A percentile compares a stretch with the other conserved stretches of the same genome.
These are phyloP conservation scores for Oreohelix idahoensis DNA, from an alignment of 1,140 invertebrate genomes.

Conservation along the genomic window DNA sequence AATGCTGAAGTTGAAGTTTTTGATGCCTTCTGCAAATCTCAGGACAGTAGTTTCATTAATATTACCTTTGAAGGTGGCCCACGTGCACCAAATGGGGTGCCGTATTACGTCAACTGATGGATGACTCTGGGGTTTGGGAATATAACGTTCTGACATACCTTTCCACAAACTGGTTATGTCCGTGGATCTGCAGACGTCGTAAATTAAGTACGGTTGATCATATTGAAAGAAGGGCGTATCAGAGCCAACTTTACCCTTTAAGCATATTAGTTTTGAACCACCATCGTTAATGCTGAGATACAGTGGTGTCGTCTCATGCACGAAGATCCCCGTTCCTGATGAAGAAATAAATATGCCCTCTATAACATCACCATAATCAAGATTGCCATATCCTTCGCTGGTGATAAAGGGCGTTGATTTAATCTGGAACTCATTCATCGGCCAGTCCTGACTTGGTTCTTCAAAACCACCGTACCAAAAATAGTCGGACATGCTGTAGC, in stretches of 20 bases:
- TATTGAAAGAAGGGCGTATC: conserved; percentile 53
- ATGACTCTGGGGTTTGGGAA: conserved; percentile 63
- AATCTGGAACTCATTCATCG: conserved; percentile 47
- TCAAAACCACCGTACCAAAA: conserved; percentile 72
- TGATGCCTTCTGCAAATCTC: conserved; percentile 83
- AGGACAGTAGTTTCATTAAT: conserved; percentile 81
- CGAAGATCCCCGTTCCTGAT: conserved; percentile 65
- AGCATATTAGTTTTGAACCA: conserved; percentile 57
- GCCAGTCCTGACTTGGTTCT: conserved; percentile 9
- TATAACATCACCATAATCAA: conserved; percentile 53
- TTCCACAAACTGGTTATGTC: conserved; percentile 55
- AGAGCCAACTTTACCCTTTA: conserved; percentile 53
- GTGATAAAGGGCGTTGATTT: conserved; percentile 50
- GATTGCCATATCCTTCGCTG: conserved; percentile 44
- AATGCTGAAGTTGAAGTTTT: conserved; percentile 79
- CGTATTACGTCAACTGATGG: conserved; percentile 83
- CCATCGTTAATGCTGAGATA: conserved; percentile 63
- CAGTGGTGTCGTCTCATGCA: conserved; percentile 62
- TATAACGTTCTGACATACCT: conserved; percentile 52
- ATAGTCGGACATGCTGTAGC: conserved; percentile 54
- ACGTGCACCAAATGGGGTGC: conserved; percentile 92
- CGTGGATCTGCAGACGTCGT: conserved; percentile 54
- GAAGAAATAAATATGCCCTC: conserved; percentile 66
- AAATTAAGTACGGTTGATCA: conserved; percentile 51
- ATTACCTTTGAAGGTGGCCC: conserved; percentile 82